Evolutionary conservation across 2,888 invertebrate genomes (phyloP).

Genomic region (Rhopalosiphum nymphaeae): DNA sequence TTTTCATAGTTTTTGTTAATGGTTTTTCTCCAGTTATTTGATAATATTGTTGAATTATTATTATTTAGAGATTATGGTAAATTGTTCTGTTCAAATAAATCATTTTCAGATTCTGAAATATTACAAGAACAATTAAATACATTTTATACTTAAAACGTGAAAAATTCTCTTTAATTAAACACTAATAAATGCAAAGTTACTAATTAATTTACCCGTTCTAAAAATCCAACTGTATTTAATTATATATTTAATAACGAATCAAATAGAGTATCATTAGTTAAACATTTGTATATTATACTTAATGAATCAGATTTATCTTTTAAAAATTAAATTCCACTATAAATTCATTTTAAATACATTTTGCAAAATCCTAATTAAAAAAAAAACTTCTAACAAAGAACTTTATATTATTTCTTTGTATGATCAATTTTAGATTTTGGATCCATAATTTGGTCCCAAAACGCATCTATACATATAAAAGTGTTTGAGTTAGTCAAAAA

Average conservation of each 20-base stretch:
- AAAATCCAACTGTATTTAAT: conserved; percentile 4
- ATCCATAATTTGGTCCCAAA: conserved; percentile 6
- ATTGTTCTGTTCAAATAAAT: not conserved
- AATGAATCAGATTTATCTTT: not conserved
- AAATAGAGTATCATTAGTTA: not conserved
- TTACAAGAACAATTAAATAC: not conserved
- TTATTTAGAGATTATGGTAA: not conserved
- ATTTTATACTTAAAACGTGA: conserved; percentile 4
- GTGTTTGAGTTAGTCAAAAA: not conserved
- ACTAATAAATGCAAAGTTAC: not conserved
- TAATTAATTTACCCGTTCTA: not conserved
- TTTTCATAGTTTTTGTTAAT: conserved; percentile 31
- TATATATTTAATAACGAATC: not conserved
- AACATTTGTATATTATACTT: not conserved
- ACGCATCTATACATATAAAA: not conserved
- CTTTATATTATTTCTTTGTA: not conserved
- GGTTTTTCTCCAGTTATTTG: not conserved
- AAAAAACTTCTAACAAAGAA: not conserved
- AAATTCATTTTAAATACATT: not conserved
- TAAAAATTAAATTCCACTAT: not conserved
- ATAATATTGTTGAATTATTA: not conserved
- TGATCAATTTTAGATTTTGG: not conserved
- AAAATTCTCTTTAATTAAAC: not conserved
- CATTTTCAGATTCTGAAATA: not conserved
- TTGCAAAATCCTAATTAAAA: not conserved